Base-by-base conservation (phyloP, 2,113 vertebrate species). In the Hippopotamus amphibius region DNA sequence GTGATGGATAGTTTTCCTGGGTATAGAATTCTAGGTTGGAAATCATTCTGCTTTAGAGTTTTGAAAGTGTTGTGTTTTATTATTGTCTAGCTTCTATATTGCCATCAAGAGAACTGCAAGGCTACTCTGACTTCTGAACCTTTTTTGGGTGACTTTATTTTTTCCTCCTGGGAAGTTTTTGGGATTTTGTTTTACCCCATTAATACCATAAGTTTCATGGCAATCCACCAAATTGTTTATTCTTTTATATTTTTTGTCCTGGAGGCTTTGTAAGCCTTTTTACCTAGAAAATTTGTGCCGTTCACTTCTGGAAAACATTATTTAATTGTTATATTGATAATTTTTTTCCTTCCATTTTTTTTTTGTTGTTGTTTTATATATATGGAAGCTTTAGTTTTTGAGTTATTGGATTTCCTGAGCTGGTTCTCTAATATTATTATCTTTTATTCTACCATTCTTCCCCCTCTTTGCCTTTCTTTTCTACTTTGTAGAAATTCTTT, bases 1-100 rank as follows among this genome's bases (percentile, higher is more conserved):
- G 3, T 50, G 55, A n/a, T 79, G 13, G 10, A 13, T 83, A 43
- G 11, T 72, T 94, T 84, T 7, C 22, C 30, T 43, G 50, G 61
- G 82, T 74, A 50, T 72, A 84, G 69, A 90, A 90, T 90, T 95
- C 43, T 41, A 80, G 37, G 10, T 6, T 37, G 28, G 33, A 96
- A 84, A 57, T 5, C 14, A 21, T 6, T 68, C 43, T 61, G 30
- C 24, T 74, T 79, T 21, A 83, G 43, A 69, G 63, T 89, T 92
- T 84, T 87, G 2, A 61, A 87, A 92, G 43, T 28, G 9, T 3
- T 37, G 2, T 11, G 11, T 71, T 48, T 57, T 28, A 33, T 53
- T 80, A 28, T 19, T 96, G 50, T 68, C 57, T 53, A 19, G 7
- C 46, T 81, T 91, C 28, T 37, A 0, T 37, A 8, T 3, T 41